Evolutionary conservation across 92 coral and sea anemone genomes (phyloP).

Genomic region (Heliopora coerulea): DNA sequence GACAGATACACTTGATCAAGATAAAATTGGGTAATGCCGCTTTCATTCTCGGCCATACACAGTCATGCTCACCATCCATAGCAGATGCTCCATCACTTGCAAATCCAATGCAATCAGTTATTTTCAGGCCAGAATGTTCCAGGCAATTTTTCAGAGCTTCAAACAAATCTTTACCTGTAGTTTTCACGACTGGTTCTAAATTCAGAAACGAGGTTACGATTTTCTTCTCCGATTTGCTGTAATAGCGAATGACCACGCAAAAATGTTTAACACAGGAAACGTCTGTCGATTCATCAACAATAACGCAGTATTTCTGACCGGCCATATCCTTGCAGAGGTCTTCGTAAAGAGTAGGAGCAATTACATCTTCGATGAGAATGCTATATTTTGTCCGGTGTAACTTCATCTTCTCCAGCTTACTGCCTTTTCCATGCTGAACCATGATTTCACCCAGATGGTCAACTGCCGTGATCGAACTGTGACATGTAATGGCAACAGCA

Average conservation of each 20-base stretch:
- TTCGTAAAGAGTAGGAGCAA: slow-evolving; percentile 4
- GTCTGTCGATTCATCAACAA: slow-evolving; percentile 13
- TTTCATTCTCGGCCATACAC: neutral
- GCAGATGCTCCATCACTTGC: slow-evolving; percentile 6
- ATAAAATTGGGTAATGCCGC: no score
- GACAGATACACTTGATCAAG: no score
- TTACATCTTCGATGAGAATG: slow-evolving; percentile 1
- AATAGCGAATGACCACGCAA: slow-evolving; percentile 15
- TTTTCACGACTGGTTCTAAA: slow-evolving; percentile 13
- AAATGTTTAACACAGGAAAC: slow-evolving; percentile 14
- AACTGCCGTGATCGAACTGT: no score
- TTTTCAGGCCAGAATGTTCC: slow-evolving; percentile 5
- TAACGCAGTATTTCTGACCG: no score
- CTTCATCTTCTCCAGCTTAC: no score
- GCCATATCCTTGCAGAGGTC: slow-evolving; percentile 8
- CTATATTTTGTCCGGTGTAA: no score
- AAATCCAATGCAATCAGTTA: slow-evolving; percentile 3
- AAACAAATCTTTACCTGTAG: slow-evolving; percentile 10
- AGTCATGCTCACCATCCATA: slow-evolving; percentile 1
- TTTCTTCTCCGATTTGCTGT: no score
- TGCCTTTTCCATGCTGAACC: slow-evolving; percentile 19
- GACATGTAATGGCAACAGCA: neutral
- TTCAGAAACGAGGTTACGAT: slow-evolving; percentile 7
- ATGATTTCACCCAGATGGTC: slow-evolving; percentile 20
- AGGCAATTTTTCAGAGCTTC: slow-evolving; percentile 25